Evolutionary conservation across 2,797 vertebrate species (phyloP), one percentile per base, ranked within the genome.

Genomic region (Sarcoramphus papa): DNA sequence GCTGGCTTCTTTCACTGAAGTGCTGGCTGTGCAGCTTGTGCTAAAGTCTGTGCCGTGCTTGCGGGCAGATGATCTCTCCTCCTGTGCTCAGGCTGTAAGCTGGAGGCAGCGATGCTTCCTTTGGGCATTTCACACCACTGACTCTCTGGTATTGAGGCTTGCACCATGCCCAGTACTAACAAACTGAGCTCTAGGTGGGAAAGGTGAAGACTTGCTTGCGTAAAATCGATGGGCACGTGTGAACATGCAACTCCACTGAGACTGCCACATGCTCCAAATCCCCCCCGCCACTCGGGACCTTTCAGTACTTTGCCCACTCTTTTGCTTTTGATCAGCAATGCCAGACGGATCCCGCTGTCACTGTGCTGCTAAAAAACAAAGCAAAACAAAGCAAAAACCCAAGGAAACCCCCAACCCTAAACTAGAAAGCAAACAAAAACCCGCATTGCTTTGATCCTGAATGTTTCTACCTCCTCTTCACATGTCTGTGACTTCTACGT

Each of bases 181-280:
- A 30, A 40, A 54, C 9, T 12, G 25, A 77, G 27, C 30, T 43
- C 45, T 19, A 15, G 28, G 11, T 37, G 33, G 57, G 48, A 72
- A 80, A 75, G 20, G 6, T 31, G 77, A 76, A 43, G 6, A 47
- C 21, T 47, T 83, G 8, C 35, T 72, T 13, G 18, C 17, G 54
- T 63, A 33, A 78, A 57, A 78, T 74, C 0, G 0, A 62, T 14
- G 28, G 28, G 31, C 54, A 31, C 0, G 0, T 1, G 0, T 50
- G 40, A 78, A 28, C 5, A 3, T 13, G 43, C 47, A 57, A 14
- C 69, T 85, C 56, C 1, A 2, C 60, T 0, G 0, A 23, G 20
- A 30, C 33, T 73, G 50, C 45, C 1, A 0, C 1, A 1, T 0
- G 10, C 30, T 73, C 74, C 47, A 51, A 13, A 21, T 30, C 10